phyloP scores from a whole-genome alignment of 2,113 vertebrate genomes.

The Ailurus styani region DNA sequence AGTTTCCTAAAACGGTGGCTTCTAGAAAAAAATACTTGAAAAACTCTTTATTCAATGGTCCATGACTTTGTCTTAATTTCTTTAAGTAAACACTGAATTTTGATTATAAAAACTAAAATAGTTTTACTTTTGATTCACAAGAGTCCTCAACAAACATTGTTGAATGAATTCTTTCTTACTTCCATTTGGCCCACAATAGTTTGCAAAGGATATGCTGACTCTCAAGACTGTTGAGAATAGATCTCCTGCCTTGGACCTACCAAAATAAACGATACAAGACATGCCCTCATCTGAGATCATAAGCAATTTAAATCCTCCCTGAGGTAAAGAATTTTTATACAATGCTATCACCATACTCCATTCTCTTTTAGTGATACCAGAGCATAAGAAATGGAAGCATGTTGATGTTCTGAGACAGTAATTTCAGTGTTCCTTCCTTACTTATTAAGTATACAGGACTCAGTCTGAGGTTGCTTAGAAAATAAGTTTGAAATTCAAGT shows the following conservation, averaged over 20 bases:
- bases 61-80: neutral
- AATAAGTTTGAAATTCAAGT: constrained; percentile 32
- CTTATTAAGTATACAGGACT: neutral
- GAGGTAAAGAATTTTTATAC: neutral
- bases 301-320: neutral
- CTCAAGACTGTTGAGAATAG: neutral
- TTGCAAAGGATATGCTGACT: constrained; percentile 2
- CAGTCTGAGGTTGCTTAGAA: neutral
- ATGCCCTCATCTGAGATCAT: neutral
- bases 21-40: neutral
- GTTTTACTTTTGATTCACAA: neutral
- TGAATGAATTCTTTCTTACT: neutral
- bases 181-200: neutral
- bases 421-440: neutral
- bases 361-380: neutral
- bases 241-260: neutral
- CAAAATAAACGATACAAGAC: neutral
- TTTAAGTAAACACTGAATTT: constrained; percentile 24
- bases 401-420: neutral
- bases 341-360: neutral
- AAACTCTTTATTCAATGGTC: neutral
- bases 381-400: neutral
- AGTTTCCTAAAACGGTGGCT: neutral
- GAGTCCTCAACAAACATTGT: neutral
- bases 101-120: neutral